These are phyloP conservation scores for Pediacus dermestoides DNA, from an alignment of 2,888 invertebrate genomes.

Conservation along the genomic window DNA sequence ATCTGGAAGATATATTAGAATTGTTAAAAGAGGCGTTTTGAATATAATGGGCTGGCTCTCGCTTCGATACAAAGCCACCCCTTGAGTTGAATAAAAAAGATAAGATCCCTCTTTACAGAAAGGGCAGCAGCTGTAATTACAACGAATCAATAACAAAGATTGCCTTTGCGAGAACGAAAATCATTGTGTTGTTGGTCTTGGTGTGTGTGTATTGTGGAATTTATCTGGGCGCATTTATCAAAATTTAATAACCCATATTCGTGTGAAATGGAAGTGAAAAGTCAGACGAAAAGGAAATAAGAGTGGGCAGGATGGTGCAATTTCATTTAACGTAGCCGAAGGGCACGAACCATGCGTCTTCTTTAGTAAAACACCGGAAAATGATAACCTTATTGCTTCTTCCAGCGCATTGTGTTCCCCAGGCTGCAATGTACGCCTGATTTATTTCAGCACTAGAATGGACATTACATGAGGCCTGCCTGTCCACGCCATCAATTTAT, in stretches of 20 bases:
- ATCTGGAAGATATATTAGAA: too few relatives aligned
- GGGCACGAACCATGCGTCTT: conserved; percentile 38
- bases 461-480: conserved; percentile 41
- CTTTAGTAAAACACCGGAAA: conserved; percentile 46
- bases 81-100: too few relatives aligned
- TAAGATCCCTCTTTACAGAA: too few relatives aligned
- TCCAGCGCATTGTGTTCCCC: conserved; percentile 33
- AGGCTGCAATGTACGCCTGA: conserved; percentile 38
- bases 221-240: conserved; percentile 22
- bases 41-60: too few relatives aligned
- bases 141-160: too few relatives aligned
- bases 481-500: conserved; percentile 39
- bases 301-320: conserved; percentile 27
- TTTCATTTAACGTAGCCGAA: conserved; percentile 30
- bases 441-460: conserved; percentile 41
- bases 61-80: too few relatives aligned
- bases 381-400: conserved; percentile 46
- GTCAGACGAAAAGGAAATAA: conserved; percentile 25
- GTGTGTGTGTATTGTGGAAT: conserved; percentile 12
- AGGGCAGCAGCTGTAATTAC: too few relatives aligned
- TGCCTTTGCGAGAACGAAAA: too few relatives aligned
- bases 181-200: too few relatives aligned
- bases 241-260: conserved; percentile 27
- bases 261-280: conserved; percentile 21
- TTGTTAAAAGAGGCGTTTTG: too few relatives aligned